Base-by-base conservation (phyloP, 2,113 vertebrate species). In the Sturnira hondurensis region DNA sequence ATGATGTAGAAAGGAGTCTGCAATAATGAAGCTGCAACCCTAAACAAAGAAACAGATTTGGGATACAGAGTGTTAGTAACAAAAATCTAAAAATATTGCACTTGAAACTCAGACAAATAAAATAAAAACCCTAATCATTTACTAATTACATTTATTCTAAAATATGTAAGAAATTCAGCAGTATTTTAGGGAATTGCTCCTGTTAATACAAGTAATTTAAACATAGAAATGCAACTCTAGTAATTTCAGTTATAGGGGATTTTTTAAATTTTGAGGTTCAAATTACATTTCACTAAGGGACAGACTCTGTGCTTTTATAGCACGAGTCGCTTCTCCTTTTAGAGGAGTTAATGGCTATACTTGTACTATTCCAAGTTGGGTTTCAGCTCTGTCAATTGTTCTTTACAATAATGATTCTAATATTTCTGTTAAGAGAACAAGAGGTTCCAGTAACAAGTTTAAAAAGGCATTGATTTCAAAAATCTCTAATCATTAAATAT, bases 1-100 rank as follows among this genome's bases (percentile, higher is more conserved):
- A 96, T 99, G 99, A 94, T 99, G 99, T 93, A 99, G 98, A 98
- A 99, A 99, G 97, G 98, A 98, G 54, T 99, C 99, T 56, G 99
- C 99, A 95, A 99, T 98, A 98, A 99, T 96, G 98, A 99, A 99
- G 95, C 98, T 99, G 97, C 98, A 99, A 65, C 99, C 99, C 99
- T 99, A 97, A 76, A 96, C 90, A 83, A 97, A 86, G 65, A 98
- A 98, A 93, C 2, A 83, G 19, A 94, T 78, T 80, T 52, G 65
- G 91, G 47, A 93, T 13, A 91, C 1, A 80, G 24, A 93, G 6
- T 68, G 36, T 97, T 54, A 97, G 89, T 87, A 88, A 88, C 38
- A 85, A 85, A 71, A 78, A 19, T 58, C 15, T 90, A 41, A 63
- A 89, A 73, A 81, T 13, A 86, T 38, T 24, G 78, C 7, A 94